A percentile compares a stretch with the other conserved stretches of the same genome.
Evolutionary conservation across 2,113 vertebrate genomes (phyloP).

Genomic region (Balaenoptera acutorostrata): DNA sequence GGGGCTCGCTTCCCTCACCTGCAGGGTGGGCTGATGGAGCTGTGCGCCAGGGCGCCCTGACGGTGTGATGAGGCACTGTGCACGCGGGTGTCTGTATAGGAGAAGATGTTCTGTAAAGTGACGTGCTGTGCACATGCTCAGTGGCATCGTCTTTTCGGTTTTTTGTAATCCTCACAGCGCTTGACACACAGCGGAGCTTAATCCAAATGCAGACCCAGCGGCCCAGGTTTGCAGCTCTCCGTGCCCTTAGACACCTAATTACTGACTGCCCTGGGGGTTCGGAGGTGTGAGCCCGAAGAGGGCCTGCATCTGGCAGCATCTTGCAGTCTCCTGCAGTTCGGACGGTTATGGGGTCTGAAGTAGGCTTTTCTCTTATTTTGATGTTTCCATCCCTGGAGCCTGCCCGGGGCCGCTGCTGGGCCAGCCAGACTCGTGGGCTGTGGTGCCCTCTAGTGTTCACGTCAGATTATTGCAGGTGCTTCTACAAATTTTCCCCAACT

Average conservation of each 20-base stretch:
- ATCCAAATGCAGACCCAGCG: rapidly evolving
- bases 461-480: rapidly evolving
- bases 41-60: rapidly evolving
- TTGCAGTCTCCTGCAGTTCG: background rate
- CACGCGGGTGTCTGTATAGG: rapidly evolving
- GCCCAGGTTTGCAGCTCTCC: background rate
- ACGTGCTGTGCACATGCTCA: background rate
- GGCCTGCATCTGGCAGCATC: background rate
- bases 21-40: background rate
- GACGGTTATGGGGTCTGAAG: rapidly evolving
- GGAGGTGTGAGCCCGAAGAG: background rate
- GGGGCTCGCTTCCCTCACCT: background rate
- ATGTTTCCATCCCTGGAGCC: rapidly evolving
- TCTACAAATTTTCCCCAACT: background rate
- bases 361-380: rapidly evolving
- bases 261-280: background rate
- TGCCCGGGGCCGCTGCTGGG: rapidly evolving
- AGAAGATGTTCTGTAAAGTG: rapidly evolving
- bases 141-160: rapidly evolving
- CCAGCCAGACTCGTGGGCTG: background rate
- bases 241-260: background rate
- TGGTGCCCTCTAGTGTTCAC: conserved; percentile 23
- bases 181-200: rapidly evolving
- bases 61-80: rapidly evolving
- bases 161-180: background rate